A percentile compares a stretch with the other conserved stretches of the same genome.
Conservation (phyloP, 2,888 invertebrate genomes). For the Loripinus fragilis region DNA sequence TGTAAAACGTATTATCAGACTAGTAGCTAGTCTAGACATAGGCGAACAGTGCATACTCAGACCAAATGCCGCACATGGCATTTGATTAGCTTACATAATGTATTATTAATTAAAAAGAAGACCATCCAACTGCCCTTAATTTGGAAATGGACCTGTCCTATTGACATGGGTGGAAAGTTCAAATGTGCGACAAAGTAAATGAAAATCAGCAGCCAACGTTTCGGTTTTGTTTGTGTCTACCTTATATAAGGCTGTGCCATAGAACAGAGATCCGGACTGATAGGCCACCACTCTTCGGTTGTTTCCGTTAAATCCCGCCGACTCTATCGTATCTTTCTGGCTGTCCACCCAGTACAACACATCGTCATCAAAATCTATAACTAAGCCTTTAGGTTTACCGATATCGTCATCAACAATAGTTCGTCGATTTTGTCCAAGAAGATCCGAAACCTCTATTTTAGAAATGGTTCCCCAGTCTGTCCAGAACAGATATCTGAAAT, state of each 20-base stretch:
- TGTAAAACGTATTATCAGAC: too few relatives aligned
- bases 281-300: slow-evolving; percentile 84
- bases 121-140: too few relatives aligned
- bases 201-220: too few relatives aligned
- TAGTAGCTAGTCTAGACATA: too few relatives aligned
- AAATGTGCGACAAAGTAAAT: too few relatives aligned
- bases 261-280: slow-evolving; percentile 71
- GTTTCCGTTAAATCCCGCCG: slow-evolving; percentile 90
- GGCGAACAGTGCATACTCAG: too few relatives aligned
- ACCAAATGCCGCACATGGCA: too few relatives aligned
- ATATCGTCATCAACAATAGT: slow-evolving; percentile 64
- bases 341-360: slow-evolving; percentile 95
- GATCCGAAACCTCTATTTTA: slow-evolving; percentile 75
- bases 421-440: slow-evolving; percentile 74
- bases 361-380: slow-evolving; percentile 89
- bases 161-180: too few relatives aligned
- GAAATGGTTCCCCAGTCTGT: slow-evolving; percentile 76
- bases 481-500: slow-evolving; percentile 78
- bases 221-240: too few relatives aligned
- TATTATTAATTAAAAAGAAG: too few relatives aligned
- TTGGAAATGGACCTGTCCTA: too few relatives aligned
- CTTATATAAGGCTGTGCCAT: slow-evolving; percentile 74
- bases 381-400: slow-evolving; percentile 83
- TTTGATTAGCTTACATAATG: too few relatives aligned
- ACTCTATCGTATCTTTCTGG: slow-evolving; percentile 91